Evolutionary conservation across 23 tunicate genomes (phyloP).

Genomic region (Styela clava): DNA sequence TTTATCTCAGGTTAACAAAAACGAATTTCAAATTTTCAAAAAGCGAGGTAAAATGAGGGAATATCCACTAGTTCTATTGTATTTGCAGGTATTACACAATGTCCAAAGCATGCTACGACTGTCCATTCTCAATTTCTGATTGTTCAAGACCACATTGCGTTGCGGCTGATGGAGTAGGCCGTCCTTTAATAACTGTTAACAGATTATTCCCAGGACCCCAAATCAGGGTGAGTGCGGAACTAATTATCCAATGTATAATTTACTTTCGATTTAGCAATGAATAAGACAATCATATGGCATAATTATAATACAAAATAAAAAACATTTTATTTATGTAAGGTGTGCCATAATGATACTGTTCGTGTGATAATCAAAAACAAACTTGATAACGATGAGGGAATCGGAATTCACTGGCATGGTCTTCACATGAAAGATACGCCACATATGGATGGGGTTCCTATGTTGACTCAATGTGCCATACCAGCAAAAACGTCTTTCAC

Average conservation of each 20-base stretch:
- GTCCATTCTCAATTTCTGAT: slow-evolving; percentile 52
- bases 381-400: slow-evolving; percentile 71
- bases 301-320: too few relatives aligned
- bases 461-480: slow-evolving; percentile 85
- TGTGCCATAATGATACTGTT: slow-evolving; percentile 62
- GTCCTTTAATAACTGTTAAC: slow-evolving; percentile 72
- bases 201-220: slow-evolving; percentile 60
- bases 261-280: too few relatives aligned
- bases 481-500: slow-evolving; percentile 48
- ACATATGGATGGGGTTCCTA: slow-evolving; percentile 94
- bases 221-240: too few relatives aligned
- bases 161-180: slow-evolving; percentile 73
- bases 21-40: too few relatives aligned
- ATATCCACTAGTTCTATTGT: too few relatives aligned
- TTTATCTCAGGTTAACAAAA: too few relatives aligned
- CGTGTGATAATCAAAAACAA: slow-evolving; percentile 45
- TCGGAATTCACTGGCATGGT: slow-evolving; percentile 95
- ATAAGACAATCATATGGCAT: too few relatives aligned
- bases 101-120: slow-evolving; percentile 91
- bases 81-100: slow-evolving; percentile 82
- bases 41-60: too few relatives aligned
- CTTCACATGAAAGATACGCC: slow-evolving; percentile 59
- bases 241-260: too few relatives aligned
- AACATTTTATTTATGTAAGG: too few relatives aligned
- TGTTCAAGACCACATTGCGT: slow-evolving; percentile 69